Base-by-base conservation (phyloP, 2,113 vertebrate genomes). In the Etheostoma spectabile region DNA sequence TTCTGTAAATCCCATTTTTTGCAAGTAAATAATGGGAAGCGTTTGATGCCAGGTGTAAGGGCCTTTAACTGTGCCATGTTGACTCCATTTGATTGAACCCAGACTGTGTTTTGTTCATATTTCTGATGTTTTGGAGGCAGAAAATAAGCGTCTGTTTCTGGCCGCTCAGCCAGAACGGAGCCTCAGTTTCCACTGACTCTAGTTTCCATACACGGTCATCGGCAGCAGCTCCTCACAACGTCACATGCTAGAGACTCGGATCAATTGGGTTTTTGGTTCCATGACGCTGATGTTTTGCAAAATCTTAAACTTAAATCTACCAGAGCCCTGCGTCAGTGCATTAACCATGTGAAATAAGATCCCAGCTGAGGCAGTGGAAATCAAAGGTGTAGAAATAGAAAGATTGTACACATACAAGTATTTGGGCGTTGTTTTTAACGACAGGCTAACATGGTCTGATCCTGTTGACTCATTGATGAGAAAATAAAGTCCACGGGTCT, bases 81-180 rank as follows among this genome's bases (percentile, higher is more conserved):
- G 22, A 65, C 27, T 16, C 1, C 16, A 49, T 27, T 27, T 19
- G 27, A 59, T 30, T 59, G 53, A 71, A 27, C 10, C 1, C 38
- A 19, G 38, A 2, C 16, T n/a, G 11, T 19, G 19, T 45, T 45
- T 45, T 45, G 13, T 10, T 56, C 18, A 2, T 45, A 1, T 10
- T 59, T 10, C 45, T 52, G 42, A 21, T 21, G 35, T 53, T 35
- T 19, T 19, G n/a, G 8, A 63, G 59, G 21, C 56, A 63, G 48
- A 64, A 33, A 77, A 38, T 5, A 6, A 72, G 60, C 2, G 11
- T 59, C 61, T 49, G 78, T 65, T 19, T 49, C 6, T 59, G 78
- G 1, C 59, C 69, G 6, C 22, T 71, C 49, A 56, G 24, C 48
- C 59, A 11, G 13, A 70, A 35, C 57, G 1, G 48, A 79, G 57